Evolutionary conservation across 2,797 vertebrate genomes (phyloP).

Genomic region (Sebastes iracundus): DNA sequence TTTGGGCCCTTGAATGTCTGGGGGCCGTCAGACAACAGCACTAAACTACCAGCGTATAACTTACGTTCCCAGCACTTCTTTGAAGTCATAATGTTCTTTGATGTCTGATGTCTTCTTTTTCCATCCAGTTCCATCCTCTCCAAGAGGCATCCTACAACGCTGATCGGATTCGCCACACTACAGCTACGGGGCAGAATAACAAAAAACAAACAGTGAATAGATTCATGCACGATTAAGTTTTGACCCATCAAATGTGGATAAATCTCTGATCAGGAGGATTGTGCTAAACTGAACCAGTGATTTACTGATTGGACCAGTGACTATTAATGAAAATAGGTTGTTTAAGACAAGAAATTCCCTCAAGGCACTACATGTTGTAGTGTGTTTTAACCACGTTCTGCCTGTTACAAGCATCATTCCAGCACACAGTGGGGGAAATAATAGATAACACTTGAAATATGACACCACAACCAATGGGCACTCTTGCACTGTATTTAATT

Average conservation of each 20-base stretch:
- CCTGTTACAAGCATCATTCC: neutral
- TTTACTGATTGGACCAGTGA: neutral
- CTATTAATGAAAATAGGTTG: neutral
- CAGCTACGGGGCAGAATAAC: conserved; percentile 52
- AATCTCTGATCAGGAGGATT: neutral
- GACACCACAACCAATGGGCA: conserved; percentile 9
- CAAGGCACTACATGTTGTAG: neutral
- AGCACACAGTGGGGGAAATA: neutral
- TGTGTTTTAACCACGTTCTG: neutral
- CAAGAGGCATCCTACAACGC: conserved; percentile 85
- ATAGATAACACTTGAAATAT: neutral
- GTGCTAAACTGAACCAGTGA: neutral
- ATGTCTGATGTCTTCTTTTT: conserved; percentile 88
- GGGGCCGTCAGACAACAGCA: neutral
- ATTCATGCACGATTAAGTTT: neutral
- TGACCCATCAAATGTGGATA: neutral
- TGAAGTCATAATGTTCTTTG: conserved; percentile 88
- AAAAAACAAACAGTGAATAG: neutral
- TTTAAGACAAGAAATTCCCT: neutral
- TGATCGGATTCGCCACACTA: conserved; percentile 73
- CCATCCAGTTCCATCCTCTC: conserved; percentile 86
- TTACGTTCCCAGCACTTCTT: conserved; percentile 88
- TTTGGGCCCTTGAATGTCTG: neutral
- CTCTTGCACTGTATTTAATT: conserved; percentile 5
- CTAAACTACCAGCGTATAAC: conserved; percentile 41